Evolutionary conservation across 2,888 invertebrate genomes (phyloP).

Genomic region (Yponomeuta evonymella): DNA sequence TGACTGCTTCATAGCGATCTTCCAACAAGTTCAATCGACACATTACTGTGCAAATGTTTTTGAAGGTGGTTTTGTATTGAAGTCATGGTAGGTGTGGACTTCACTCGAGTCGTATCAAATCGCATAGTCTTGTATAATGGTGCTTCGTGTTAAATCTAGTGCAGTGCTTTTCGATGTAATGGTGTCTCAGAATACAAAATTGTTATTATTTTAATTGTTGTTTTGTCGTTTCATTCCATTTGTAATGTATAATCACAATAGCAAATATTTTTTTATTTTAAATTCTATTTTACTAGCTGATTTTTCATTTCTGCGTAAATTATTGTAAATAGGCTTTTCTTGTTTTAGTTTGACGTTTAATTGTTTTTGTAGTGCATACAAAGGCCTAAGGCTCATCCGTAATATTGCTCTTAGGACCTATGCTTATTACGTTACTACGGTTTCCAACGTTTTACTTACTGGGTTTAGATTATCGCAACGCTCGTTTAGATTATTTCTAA

Average conservation of each 20-base stretch:
- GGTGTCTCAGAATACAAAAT: conserved; percentile 4
- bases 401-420: background rate
- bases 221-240: conserved; percentile 13
- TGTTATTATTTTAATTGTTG: background rate
- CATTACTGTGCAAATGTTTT: background rate
- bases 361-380: background rate
- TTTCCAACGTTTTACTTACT: too few species aligned
- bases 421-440: too few species aligned
- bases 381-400: background rate
- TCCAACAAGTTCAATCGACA: background rate
- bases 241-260: conserved; percentile 3
- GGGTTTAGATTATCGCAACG: too few species aligned
- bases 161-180: background rate
- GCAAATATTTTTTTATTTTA: conserved; percentile 6
- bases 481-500: too few species aligned
- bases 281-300: conserved; percentile 8
- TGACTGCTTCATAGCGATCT: background rate
- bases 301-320: background rate
- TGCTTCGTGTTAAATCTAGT: conserved; percentile 5
- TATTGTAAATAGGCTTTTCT: background rate
- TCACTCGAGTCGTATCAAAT: background rate
- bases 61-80: background rate
- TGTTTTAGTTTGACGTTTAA: background rate
- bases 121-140: conserved; percentile 5
- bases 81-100: background rate